Evolutionary conservation across 2,797 vertebrate species (phyloP).

Genomic region (Melanotaenia maccullochi): DNA sequence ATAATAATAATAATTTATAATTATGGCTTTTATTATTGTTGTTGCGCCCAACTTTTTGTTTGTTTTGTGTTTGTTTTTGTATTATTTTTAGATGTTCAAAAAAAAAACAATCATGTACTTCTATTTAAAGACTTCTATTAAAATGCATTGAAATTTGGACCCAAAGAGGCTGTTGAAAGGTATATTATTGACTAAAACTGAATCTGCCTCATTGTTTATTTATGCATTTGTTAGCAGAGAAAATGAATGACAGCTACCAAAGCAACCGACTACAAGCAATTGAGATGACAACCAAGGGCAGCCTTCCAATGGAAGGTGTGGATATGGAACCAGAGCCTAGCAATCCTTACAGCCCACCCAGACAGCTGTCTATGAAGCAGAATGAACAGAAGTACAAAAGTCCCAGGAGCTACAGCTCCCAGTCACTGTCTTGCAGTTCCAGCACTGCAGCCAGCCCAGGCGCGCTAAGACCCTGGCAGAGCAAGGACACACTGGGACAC

Average conservation of each 20-base stretch:
- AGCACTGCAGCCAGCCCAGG: slow-evolving; percentile 64
- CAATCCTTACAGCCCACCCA: slow-evolving; percentile 89
- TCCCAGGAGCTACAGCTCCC: slow-evolving; percentile 83
- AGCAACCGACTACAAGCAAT: slow-evolving; percentile 88
- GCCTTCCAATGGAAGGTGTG: slow-evolving; percentile 90
- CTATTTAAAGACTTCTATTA: too few relatives aligned
- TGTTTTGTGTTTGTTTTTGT: too few relatives aligned
- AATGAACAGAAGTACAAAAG: slow-evolving; percentile 89
- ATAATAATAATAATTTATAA: too few relatives aligned
- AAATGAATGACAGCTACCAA: slow-evolving; percentile 93
- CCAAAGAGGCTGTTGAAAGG: too few relatives aligned
- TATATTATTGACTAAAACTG: background rate
- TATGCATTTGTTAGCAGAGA: slow-evolving; percentile 86
- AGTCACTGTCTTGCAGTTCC: slow-evolving; percentile 87
- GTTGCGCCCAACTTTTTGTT: too few relatives aligned
- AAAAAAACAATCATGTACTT: background rate
- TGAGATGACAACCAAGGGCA: slow-evolving; percentile 90
- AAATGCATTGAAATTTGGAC: background rate
- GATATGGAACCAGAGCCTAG: slow-evolving; percentile 88
- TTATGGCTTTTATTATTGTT: too few relatives aligned
- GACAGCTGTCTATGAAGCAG: slow-evolving; percentile 82
- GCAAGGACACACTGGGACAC: slow-evolving; percentile 86
- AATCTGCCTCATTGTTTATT: slow-evolving; percentile 23
- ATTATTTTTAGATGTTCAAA: background rate
- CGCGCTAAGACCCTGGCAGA: slow-evolving; percentile 87